Conservation (phyloP, 2,888 invertebrate species). For the Amblyjoppa proteus region DNA sequence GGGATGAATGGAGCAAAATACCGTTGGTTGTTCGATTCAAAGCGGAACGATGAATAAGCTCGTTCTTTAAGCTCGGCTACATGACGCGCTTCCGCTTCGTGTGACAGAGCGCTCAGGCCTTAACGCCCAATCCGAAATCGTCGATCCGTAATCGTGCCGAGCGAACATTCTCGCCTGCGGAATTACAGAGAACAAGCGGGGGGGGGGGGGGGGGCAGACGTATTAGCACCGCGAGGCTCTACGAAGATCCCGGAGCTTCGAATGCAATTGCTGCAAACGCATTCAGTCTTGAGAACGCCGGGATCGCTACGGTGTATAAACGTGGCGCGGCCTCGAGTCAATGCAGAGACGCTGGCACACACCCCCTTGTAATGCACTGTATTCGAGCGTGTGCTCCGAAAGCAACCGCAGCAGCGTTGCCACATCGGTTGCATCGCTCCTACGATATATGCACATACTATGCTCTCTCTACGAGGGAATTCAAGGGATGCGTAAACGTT, state of each 20-base stretch:
- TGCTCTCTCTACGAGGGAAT: not conserved
- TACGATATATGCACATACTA: not conserved
- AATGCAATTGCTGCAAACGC: slow-evolving; percentile 60
- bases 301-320: slow-evolving; percentile 48
- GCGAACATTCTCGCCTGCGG: slow-evolving; percentile 50
- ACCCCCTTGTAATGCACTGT: slow-evolving; percentile 4
- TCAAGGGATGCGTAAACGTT: slow-evolving; percentile 8
- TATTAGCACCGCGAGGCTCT: slow-evolving; percentile 7
- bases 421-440: slow-evolving; percentile 20
- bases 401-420: slow-evolving; percentile 34
- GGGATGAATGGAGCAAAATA: not conserved
- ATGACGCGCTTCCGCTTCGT: not conserved
- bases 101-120: slow-evolving; percentile 13
- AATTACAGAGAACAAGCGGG: slow-evolving; percentile 53
- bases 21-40: not conserved
- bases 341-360: slow-evolving; percentile 20
- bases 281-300: slow-evolving; percentile 60
- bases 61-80: not conserved
- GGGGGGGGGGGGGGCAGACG: no score
- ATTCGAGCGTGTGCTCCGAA: slow-evolving; percentile 8
- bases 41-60: not conserved
- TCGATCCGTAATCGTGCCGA: slow-evolving; percentile 62
- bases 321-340: slow-evolving; percentile 28
- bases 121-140: slow-evolving; percentile 66
- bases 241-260: slow-evolving; percentile 55